These are phyloP conservation scores for Hiodon alosoides DNA, from an alignment of 2,113 vertebrate species.

Conservation along the genomic window DNA sequence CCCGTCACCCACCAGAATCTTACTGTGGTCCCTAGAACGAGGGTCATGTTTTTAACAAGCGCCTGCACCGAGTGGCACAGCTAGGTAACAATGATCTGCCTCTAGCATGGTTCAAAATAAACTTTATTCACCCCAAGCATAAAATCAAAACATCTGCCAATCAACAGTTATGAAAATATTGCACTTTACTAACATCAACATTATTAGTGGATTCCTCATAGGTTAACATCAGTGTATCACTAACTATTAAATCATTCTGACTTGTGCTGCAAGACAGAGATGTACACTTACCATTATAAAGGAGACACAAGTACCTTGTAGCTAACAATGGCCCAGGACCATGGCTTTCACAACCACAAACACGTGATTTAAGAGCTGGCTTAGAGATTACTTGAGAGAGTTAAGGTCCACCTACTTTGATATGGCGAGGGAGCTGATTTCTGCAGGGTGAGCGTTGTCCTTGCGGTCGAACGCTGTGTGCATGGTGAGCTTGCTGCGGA, in stretches of 20 bases:
- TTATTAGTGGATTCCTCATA: too few relatives aligned
- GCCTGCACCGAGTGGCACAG: not conserved
- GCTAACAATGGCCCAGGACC: too few relatives aligned
- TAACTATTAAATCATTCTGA: too few relatives aligned
- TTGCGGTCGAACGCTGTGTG: slow-evolving; percentile 96
- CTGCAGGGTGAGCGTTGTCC: slow-evolving; percentile 92
- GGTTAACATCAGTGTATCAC: too few relatives aligned
- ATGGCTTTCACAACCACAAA: too few relatives aligned
- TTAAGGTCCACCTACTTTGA: slow-evolving; percentile 73
- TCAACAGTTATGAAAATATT: not conserved
- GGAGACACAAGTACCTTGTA: too few relatives aligned
- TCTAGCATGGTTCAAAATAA: too few relatives aligned
- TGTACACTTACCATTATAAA: too few relatives aligned
- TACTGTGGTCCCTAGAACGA: slow-evolving; percentile 88
- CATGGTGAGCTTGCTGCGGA: slow-evolving; percentile 96
- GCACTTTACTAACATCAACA: not conserved
- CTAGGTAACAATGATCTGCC: too few relatives aligned
- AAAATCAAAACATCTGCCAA: not conserved
- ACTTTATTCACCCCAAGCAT: not conserved
- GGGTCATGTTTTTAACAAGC: not conserved
- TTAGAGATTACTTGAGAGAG: too few relatives aligned
- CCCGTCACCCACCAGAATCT: slow-evolving; percentile 90
- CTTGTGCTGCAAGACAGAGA: too few relatives aligned
- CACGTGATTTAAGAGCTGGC: too few relatives aligned
- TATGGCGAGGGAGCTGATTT: slow-evolving; percentile 85